Evolutionary conservation across 2,888 invertebrate genomes (phyloP).

Genomic region (Blera fallax): DNA sequence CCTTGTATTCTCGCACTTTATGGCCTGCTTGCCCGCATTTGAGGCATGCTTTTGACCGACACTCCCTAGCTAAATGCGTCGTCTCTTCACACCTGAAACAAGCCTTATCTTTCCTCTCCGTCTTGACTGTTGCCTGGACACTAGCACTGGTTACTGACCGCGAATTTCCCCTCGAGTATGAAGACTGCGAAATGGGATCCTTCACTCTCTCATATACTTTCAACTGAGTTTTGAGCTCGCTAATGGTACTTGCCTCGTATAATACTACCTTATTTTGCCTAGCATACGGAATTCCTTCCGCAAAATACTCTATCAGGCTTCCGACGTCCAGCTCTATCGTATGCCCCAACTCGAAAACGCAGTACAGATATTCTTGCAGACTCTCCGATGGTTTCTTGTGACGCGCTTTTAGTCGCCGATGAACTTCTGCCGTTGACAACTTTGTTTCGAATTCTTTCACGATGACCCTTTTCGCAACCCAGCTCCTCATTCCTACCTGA

Average conservation of each 20-base stretch:
- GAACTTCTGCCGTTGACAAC: background rate
- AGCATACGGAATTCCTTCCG: slow-evolving; percentile 23
- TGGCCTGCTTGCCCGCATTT: background rate
- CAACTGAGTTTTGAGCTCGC: slow-evolving; percentile 7
- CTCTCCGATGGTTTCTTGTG: background rate
- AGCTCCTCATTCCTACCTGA: background rate
- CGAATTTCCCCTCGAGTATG: background rate
- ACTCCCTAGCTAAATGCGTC: background rate
- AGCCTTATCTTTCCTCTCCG: background rate
- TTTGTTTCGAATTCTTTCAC: background rate
- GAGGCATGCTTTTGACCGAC: background rate
- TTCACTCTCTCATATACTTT: slow-evolving; percentile 5
- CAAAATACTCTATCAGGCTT: slow-evolving; percentile 3
- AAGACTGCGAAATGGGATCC: background rate
- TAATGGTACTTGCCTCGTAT: slow-evolving; percentile 1
- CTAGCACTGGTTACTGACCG: background rate
- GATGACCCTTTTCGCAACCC: no score
- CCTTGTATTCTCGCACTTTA: background rate
- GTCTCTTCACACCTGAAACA: background rate
- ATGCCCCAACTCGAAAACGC: slow-evolving; percentile 43
- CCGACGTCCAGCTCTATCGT: background rate
- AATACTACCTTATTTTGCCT: slow-evolving; percentile 12
- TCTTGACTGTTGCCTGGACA: background rate
- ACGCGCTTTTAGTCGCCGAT: background rate
- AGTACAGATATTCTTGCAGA: slow-evolving; percentile 54